A percentile compares a stretch with the other conserved stretches of the same genome.
phyloP scores from a whole-genome alignment of 2,888 invertebrate genomes.

The Heteromyza rotundicornis region DNA sequence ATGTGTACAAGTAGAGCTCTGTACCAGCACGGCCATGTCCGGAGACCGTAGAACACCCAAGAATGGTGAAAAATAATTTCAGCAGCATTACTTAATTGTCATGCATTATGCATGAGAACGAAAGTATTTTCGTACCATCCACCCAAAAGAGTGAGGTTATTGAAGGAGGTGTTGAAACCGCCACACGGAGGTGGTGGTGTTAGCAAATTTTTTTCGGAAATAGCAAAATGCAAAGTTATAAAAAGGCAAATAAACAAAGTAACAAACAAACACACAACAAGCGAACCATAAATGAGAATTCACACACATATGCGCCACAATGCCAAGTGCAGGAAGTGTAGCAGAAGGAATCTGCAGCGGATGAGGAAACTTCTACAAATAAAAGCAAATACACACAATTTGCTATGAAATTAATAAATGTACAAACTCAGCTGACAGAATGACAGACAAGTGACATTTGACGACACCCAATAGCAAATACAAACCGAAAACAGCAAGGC shows the following conservation, averaged over 20 bases:
- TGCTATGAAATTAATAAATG: not conserved
- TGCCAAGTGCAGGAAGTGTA: not conserved
- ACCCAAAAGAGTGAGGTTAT: not conserved
- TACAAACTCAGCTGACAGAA: not conserved
- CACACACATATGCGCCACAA: slow-evolving; percentile 42
- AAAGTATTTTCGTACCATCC: not conserved
- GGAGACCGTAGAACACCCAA: not conserved
- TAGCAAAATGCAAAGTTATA: not conserved
- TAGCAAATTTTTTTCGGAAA: not conserved
- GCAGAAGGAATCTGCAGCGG: not conserved
- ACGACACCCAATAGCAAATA: not conserved
- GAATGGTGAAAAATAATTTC: slow-evolving; percentile 9
- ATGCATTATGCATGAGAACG: slow-evolving; percentile 24
- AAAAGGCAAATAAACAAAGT: too few species aligned
- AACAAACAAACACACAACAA: slow-evolving; percentile 31
- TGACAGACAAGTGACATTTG: not conserved
- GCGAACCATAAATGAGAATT: slow-evolving; percentile 39
- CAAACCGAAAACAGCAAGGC: not conserved
- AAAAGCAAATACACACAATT: not conserved
- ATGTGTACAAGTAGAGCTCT: not conserved
- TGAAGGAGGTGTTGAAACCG: not conserved
- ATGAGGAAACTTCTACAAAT: not conserved
- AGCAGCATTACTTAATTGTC: slow-evolving; percentile 22
- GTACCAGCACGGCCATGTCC: not conserved
- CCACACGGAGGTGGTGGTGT: not conserved